A percentile compares a stretch with the other conserved stretches of the same genome.
Conservation (phyloP, 2,797 vertebrate genomes). For the Valencia hispanica region DNA sequence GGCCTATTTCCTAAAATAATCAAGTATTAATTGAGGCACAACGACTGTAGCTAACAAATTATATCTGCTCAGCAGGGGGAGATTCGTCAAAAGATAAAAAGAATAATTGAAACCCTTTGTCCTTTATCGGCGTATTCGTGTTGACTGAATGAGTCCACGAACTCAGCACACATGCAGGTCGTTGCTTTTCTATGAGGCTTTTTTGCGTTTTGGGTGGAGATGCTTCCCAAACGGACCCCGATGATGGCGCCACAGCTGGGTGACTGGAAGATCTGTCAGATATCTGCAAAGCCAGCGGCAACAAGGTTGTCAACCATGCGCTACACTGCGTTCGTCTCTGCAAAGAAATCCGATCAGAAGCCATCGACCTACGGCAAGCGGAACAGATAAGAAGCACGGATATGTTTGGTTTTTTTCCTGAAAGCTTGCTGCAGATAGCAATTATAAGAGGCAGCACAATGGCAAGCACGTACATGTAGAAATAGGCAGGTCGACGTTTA, state of each 20-base stretch:
- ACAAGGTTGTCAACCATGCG: slow-evolving; percentile 19
- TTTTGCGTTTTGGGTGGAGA: neutral
- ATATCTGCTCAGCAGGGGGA: neutral
- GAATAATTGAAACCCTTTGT: slow-evolving; percentile 10
- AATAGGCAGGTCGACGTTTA: neutral
- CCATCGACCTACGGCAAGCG: slow-evolving; percentile 25
- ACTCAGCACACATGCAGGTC: neutral
- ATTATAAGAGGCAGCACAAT: neutral
- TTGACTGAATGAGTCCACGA: slow-evolving; percentile 4
- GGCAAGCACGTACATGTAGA: slow-evolving; percentile 10
- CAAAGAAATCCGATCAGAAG: slow-evolving; percentile 17
- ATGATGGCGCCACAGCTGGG: slow-evolving; percentile 7
- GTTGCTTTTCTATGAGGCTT: neutral
- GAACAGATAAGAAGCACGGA: slow-evolving; percentile 13
- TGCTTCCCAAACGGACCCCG: neutral
- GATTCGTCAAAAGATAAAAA: neutral
- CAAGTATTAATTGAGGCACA: neutral
- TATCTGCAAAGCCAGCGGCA: neutral
- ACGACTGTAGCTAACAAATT: neutral
- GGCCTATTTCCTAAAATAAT: neutral
- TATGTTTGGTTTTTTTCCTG: neutral
- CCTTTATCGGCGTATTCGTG: slow-evolving; percentile 18
- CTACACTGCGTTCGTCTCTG: neutral
- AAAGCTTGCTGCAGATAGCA: slow-evolving; percentile 13
- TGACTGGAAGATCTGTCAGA: slow-evolving; percentile 23